These are phyloP conservation scores for Lanistes nyassanus DNA, from an alignment of 1,140 invertebrate genomes.

Conservation along the genomic window DNA sequence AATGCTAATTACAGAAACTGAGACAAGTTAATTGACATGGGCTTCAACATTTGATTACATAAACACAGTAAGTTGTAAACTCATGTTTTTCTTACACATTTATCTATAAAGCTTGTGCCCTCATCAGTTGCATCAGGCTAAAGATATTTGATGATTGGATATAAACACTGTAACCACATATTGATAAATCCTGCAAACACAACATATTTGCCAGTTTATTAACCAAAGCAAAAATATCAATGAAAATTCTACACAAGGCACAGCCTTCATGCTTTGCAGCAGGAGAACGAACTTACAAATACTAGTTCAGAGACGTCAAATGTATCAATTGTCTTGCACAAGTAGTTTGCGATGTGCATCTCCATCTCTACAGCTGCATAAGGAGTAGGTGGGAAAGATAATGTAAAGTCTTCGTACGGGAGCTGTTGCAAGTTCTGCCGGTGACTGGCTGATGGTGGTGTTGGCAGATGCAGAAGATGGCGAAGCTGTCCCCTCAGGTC, in stretches of 20 bases:
- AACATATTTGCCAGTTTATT: background rate
- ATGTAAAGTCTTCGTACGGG: constrained; percentile 45
- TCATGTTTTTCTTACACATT: too few relatives aligned
- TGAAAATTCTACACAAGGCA: too few relatives aligned
- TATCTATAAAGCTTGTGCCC: too few relatives aligned
- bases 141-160: too few relatives aligned
- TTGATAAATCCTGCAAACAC: background rate
- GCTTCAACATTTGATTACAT: too few relatives aligned
- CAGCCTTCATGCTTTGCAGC: background rate
- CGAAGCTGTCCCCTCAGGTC: constrained; percentile 70
- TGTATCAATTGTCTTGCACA: constrained; percentile 70
- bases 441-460: constrained; percentile 47
- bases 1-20: too few relatives aligned
- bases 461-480: constrained; percentile 70
- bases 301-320: constrained; percentile 72
- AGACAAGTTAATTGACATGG: too few relatives aligned
- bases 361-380: constrained; percentile 68
- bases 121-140: too few relatives aligned
- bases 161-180: too few relatives aligned
- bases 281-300: constrained; percentile 67
- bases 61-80: too few relatives aligned
- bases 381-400: background rate
- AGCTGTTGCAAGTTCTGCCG: constrained; percentile 70
- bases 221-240: background rate
- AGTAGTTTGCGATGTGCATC: constrained; percentile 68